Evolutionary conservation across 2,113 vertebrate genomes (phyloP), one percentile per base, ranked within the genome.

Genomic region (Haemorhous mexicanus): DNA sequence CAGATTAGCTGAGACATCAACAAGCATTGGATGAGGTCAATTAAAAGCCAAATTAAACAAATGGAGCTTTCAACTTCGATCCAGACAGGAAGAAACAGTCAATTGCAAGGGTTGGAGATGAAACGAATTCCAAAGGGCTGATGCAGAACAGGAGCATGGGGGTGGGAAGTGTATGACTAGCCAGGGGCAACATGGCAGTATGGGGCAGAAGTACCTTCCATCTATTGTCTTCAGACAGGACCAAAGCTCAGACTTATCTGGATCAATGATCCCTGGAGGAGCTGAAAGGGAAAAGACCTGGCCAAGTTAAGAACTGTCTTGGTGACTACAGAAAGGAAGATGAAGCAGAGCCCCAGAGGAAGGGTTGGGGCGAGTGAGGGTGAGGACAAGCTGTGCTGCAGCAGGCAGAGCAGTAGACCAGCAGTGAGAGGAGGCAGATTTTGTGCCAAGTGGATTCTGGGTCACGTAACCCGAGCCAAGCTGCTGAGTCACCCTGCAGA

Each of bases 1-100:
- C 46, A 80, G 81, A 95, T 93, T 93, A 96, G 64, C 69, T 92
- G 46, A 93, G 86, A 79, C 82, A 87, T 94, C 93, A 82, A 56
- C 47, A 77, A 73, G 58, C 43, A 35, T 87, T 90, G 56, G 56
- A 91, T 68, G 67, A 85, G 52, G 72, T 61, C 76, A 93, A 88
- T 84, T 92, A 95, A 95, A 96, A 96, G 96, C 92, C 90, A 95
- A 93, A 97, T 93, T 93, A 97, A 97, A 96, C 84, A 97, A 95
- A 83, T 43, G 63, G 44, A 87, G 67, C 49, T 84, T 94, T 96
- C 89, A 95, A 59, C 72, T 94, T 22, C 5, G 1, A 92, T 94
- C 96, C 94, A 95, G 75, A 87, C 73, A 97, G 92, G 94, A 97
- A 95, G 79, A 84, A 50, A 23, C 47, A 90, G 73, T 92, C 2